phyloP scores from a whole-genome alignment of 2,113 vertebrate genomes.

The Ploceus nigricollis region DNA sequence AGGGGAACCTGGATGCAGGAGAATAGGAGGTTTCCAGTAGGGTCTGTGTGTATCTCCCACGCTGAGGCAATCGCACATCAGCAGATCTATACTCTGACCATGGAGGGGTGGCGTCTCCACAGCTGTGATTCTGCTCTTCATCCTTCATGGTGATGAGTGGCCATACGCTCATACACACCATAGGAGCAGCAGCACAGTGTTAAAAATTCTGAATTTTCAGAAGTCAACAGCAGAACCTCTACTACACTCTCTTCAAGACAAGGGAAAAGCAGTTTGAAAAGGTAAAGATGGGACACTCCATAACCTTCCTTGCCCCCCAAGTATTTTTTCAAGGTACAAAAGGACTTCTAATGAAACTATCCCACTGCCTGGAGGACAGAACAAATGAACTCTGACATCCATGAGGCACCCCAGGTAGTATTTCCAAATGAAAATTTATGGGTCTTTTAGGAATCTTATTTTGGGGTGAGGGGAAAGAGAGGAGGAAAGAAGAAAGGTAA shows the following conservation, averaged over 20 bases:
- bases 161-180: not conserved
- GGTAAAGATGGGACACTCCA: not conserved
- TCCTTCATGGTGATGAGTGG: not conserved
- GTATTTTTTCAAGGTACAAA: not conserved
- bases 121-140: not conserved
- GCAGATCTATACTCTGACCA: not conserved
- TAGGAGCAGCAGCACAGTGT: not conserved
- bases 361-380: not conserved
- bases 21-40: not conserved
- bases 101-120: not conserved
- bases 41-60: not conserved
- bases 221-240: not conserved
- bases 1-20: not conserved
- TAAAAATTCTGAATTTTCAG: not conserved
- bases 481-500: not conserved
- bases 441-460: not conserved
- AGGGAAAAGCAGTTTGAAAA: not conserved
- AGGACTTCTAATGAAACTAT: not conserved
- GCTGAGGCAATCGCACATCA: rapidly evolving
- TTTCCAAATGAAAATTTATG: not conserved
- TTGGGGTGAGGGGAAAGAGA: not conserved
- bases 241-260: not conserved
- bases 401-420: not conserved
- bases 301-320: rapidly evolving
- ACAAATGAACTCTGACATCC: not conserved